Evolutionary conservation across 2,888 invertebrate genomes (phyloP), one percentile per base, ranked within the genome.

Genomic region (Netelia inedita): DNA sequence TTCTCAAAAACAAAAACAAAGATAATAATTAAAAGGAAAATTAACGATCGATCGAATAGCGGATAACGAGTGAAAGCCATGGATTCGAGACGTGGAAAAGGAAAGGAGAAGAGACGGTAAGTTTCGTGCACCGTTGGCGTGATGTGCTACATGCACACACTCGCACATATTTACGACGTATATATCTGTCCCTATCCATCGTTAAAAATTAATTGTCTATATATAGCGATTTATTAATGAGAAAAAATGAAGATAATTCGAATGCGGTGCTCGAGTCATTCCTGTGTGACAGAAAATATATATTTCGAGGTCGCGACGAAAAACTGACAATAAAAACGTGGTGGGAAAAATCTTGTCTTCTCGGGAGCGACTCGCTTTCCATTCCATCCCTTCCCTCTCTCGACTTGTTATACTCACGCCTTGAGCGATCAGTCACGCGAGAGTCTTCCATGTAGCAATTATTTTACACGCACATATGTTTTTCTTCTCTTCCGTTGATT

Each of bases 71-170:
- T 14, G n/a, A 28, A 69, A 81, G 55, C 46, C 11, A 85, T 79
- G 82, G 85, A 82, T 74, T 71, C 82, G 71, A 82, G 53, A 74
- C 63, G 68, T 71, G 23, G 63, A 10, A 85, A 85, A 73, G 69
- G 63, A 43, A 85, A 85, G 82, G 85, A 85, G 65, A 85, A 85
- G 41, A 74, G 85, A 71, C 81, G 85, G 85, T 85, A 53, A 73
- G 82, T 78, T 71, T 43, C 41, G 8, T 46, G 16, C 19, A 57
- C 1, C 19, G 57, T 57, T n/a, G 57, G 57, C 16, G 35, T 11
- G 16, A 43, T 43, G 35, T 50, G 61, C 68, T 78, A 59, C 66
- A 66, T 23, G 55, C 35, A 28, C 19, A 35, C n/a, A n/a, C 5
- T 46, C 28, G 5, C 35, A 35, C 35, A 35, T 6, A 35, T 35